Evolutionary conservation across 2,888 invertebrate genomes (phyloP), one percentile per base, ranked within the genome.

Genomic region (Hipparchia sbordonii): DNA sequence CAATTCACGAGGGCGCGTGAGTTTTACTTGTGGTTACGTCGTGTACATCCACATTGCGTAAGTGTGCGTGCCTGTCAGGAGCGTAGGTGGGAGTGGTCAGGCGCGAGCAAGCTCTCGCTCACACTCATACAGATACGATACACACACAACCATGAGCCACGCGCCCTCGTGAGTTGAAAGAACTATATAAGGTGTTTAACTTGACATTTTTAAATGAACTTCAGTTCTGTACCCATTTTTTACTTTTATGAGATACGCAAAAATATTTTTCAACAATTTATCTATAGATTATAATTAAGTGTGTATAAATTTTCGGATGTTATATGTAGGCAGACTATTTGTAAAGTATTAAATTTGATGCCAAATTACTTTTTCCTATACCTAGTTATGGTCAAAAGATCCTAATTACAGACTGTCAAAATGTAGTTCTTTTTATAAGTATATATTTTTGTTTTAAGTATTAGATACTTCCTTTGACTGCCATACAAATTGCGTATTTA

Each of bases 271-370:
- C 75, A 79, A 78, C 70, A 74, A 76, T 74, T 70, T 79, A 78
- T 78, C 74, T 70, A 75, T 72, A 77, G 75, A 77, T 70, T 73
- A 72, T 62, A 74, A 72, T 74, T 48, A 59, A 72, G 39, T 39
- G 39, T 39, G 39, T 39, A 78, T 79, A 83, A 81, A 74, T 84
- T 85, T 85, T 86, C 80, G 81, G 82, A 81, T 77, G 76, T 76
- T 84, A 73, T 85, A 84, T 77, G 76, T 75, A 78, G 70, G 73
- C 74, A 73, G 69, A 72, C 68, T 67, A 67, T 59, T 59, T 65
- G 65, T 65, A 67, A 73, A 75, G 81, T 82, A 79, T 78, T 79
- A 79, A 79, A 80, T 80, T 80, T 81, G 84, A 85, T 86, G 87
- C 87, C 86, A 88, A 88, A 86, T 81, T 56, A 63, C 71, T 39